Evolutionary conservation across 2,113 vertebrate species (phyloP).

Genomic region (Promerops cafer): DNA sequence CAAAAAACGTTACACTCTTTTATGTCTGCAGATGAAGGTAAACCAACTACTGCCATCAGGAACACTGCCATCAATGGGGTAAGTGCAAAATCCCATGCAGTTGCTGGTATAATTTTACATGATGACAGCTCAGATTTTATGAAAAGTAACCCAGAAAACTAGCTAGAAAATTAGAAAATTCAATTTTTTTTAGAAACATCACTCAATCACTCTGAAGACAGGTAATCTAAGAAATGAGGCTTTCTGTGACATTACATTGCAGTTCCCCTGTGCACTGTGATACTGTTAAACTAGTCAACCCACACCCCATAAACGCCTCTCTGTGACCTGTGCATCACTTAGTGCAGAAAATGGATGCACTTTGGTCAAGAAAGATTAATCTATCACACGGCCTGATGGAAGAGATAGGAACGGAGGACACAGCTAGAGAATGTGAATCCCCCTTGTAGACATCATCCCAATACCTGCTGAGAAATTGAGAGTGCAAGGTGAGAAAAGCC

Average conservation of each 20-base stretch:
- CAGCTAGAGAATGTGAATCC: background rate
- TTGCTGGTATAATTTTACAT: background rate
- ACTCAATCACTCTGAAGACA: background rate
- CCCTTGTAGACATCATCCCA: background rate
- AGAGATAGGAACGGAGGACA: background rate
- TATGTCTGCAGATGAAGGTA: background rate
- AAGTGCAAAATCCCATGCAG: background rate
- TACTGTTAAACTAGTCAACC: background rate
- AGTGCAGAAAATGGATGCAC: background rate
- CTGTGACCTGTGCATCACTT: background rate
- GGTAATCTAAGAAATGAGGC: background rate
- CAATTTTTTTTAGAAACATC: background rate
- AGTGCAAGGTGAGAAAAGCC: background rate
- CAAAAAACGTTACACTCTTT: background rate
- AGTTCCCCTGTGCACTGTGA: background rate
- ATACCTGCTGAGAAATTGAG: background rate
- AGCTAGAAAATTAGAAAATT: background rate
- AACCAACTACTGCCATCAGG: background rate
- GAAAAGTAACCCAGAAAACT: background rate
- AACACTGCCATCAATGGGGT: background rate
- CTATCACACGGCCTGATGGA: background rate
- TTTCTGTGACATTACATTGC: background rate
- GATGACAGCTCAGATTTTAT: background rate
- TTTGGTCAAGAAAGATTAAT: background rate
- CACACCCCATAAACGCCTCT: background rate